Conservation (phyloP, 2,113 vertebrate genomes). For the Syrrhaptes paradoxus region DNA sequence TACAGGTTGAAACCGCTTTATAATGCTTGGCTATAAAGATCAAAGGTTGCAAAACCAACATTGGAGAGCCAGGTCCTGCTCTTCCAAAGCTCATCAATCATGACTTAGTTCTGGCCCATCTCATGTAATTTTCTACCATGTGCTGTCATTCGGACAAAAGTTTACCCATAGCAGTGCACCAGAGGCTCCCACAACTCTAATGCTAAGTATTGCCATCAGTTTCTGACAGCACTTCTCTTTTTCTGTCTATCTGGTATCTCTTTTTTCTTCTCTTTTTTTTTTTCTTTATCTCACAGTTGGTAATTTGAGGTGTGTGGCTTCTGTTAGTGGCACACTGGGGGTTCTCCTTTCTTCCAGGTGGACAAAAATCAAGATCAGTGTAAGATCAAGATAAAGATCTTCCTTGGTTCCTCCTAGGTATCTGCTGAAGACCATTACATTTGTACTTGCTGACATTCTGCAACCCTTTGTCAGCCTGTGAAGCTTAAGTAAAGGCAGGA, state of each 20-base stretch:
- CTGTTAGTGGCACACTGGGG: background rate
- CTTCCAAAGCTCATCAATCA: constrained; percentile 57
- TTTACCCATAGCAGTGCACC: constrained; percentile 18
- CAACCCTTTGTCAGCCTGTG: background rate
- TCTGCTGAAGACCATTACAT: background rate
- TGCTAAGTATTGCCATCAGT: background rate
- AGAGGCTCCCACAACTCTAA: background rate
- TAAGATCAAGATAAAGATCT: background rate
- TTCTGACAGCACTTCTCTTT: background rate
- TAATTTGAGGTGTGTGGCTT: background rate
- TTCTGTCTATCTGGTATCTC: background rate
- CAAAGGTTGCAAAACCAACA: constrained; percentile 64
- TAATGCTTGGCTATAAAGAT: constrained; percentile 61
- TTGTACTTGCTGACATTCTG: background rate
- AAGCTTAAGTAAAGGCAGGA: background rate
- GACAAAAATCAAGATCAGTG: background rate
- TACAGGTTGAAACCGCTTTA: constrained; percentile 63
- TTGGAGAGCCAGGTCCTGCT: constrained; percentile 32
- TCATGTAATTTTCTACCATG: background rate
- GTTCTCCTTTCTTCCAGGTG: background rate
- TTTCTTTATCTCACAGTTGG: background rate
- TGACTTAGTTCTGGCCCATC: constrained; percentile 44
- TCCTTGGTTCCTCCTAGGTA: background rate
- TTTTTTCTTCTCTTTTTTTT: background rate
- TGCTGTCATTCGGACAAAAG: constrained; percentile 38